Percentiles rank a stretch among this genome's conserved stretches.
These are phyloP conservation scores for Danionella cerebrum DNA, from an alignment of 2,113 vertebrate species.

Conservation along the genomic window DNA sequence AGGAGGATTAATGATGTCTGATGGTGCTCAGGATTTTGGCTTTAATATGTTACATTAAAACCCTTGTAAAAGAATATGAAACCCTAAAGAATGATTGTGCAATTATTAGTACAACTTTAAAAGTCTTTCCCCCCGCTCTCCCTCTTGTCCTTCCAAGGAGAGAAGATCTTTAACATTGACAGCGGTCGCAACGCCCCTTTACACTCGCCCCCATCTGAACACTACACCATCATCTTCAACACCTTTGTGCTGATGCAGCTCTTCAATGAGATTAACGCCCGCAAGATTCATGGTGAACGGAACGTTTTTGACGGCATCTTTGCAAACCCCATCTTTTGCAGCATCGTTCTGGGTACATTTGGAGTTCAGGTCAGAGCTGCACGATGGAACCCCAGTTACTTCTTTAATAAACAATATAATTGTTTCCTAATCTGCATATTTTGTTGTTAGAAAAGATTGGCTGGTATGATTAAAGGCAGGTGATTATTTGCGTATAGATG, in stretches of 20 bases:
- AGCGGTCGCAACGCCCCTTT: slow-evolving; percentile 76
- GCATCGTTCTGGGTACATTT: slow-evolving; percentile 74
- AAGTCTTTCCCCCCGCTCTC: not conserved
- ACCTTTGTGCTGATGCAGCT: slow-evolving; percentile 79
- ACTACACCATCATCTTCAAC: slow-evolving; percentile 79
- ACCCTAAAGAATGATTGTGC: not conserved
- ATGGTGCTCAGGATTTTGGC: too few species aligned
- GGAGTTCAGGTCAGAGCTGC: slow-evolving; percentile 60
- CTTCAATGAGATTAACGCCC: slow-evolving; percentile 79
- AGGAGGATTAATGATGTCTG: slow-evolving; percentile 2
- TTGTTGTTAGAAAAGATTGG: too few species aligned
- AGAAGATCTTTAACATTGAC: slow-evolving; percentile 85
- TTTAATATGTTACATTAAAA: too few species aligned
- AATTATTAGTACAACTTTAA: not conserved
- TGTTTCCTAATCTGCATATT: too few species aligned
- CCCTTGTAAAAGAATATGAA: too few species aligned
- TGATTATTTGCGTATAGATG: too few species aligned
- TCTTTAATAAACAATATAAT: too few species aligned
- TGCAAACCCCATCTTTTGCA: slow-evolving; percentile 77
- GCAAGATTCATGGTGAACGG: slow-evolving; percentile 74
- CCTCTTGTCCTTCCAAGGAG: slow-evolving; percentile 57
- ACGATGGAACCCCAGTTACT: too few species aligned
- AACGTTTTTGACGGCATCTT: slow-evolving; percentile 79
- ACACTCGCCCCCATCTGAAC: slow-evolving; percentile 79
- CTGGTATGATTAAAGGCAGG: too few species aligned